Evolutionary conservation across 1,140 invertebrate genomes (phyloP).

Genomic region (Helicoverpa armigera): DNA sequence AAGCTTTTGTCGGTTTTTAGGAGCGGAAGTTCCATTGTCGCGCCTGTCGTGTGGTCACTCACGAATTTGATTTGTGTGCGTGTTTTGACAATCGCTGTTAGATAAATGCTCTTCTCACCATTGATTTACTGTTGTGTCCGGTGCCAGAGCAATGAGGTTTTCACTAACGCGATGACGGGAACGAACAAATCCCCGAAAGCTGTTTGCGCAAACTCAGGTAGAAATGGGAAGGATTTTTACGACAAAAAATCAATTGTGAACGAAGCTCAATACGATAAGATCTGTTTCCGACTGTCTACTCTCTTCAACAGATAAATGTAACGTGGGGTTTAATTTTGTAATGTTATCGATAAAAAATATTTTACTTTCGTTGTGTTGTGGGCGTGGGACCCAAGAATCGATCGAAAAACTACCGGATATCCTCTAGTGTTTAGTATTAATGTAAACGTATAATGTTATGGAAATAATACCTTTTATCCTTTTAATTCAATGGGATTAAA

Average conservation of each 20-base stretch:
- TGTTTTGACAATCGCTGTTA: constrained; percentile 73
- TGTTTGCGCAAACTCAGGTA: constrained; percentile 65
- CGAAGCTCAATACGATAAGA: constrained; percentile 58
- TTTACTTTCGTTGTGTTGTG: constrained; percentile 47
- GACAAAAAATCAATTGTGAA: constrained; percentile 58
- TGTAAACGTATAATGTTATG: constrained; percentile 52
- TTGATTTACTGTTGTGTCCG: constrained; percentile 62
- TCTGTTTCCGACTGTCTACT: constrained; percentile 60
- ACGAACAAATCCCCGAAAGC: constrained; percentile 26
- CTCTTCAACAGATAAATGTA: constrained; percentile 58
- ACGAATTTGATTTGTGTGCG: constrained; percentile 68
- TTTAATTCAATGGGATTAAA: constrained; percentile 51
- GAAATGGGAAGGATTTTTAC: constrained; percentile 43
- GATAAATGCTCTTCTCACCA: constrained; percentile 61
- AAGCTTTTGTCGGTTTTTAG: constrained; percentile 64
- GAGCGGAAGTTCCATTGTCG: constrained; percentile 66
- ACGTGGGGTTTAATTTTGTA: constrained; percentile 58
- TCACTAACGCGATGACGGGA: constrained; percentile 41
- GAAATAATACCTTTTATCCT: constrained; percentile 49
- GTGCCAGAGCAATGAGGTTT: constrained; percentile 51
- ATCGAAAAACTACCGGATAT: constrained; percentile 61
- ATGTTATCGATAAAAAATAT: constrained; percentile 62
- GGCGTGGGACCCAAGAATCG: constrained; percentile 56
- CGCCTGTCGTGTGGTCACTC: constrained; percentile 61
- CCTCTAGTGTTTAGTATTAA: constrained; percentile 58